Evolutionary conservation across 2,797 vertebrate species (phyloP).

Genomic region (Aplochiton taeniatus): DNA sequence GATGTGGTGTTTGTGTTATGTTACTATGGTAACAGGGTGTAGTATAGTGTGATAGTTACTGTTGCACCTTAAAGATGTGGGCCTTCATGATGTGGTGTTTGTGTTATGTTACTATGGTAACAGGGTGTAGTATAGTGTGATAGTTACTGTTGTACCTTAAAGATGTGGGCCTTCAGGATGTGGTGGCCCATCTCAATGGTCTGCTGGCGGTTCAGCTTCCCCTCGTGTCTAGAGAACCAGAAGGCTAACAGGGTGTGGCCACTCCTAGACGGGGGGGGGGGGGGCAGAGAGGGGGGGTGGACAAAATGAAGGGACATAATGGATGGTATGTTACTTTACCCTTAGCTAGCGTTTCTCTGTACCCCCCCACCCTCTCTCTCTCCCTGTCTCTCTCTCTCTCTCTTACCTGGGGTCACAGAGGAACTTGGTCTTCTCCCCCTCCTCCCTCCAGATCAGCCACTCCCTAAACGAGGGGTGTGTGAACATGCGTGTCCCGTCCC

Average conservation of each 20-base stretch:
- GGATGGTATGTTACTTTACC: too few species aligned
- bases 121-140: too few species aligned
- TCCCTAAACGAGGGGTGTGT: slow-evolving; percentile 96
- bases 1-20: neutral
- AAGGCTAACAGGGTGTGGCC: slow-evolving; percentile 96
- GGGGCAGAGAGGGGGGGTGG: neutral
- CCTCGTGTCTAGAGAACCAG: slow-evolving; percentile 94
- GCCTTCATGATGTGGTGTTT: slow-evolving; percentile 15
- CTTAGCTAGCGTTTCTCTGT: too few species aligned
- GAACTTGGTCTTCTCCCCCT: slow-evolving; percentile 96
- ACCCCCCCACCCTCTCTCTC: too few species aligned
- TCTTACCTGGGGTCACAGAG: slow-evolving; percentile 95
- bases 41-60: too few species aligned
- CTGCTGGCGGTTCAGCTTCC: slow-evolving; percentile 92
- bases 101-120: neutral
- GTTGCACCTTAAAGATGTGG: slow-evolving; percentile 93
- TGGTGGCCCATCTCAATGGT: slow-evolving; percentile 96
- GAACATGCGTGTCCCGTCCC: slow-evolving; percentile 93
- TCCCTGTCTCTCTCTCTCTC: slow-evolving; percentile 22
- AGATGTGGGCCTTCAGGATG: slow-evolving; percentile 98
- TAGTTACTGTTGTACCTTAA: slow-evolving; percentile 82
- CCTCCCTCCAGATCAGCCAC: slow-evolving; percentile 98
- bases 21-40: neutral
- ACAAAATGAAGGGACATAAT: too few species aligned
- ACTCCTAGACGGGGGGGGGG: slow-evolving; percentile 73